Conservation (phyloP, 2,113 vertebrate genomes). For the Pitta sordida region DNA sequence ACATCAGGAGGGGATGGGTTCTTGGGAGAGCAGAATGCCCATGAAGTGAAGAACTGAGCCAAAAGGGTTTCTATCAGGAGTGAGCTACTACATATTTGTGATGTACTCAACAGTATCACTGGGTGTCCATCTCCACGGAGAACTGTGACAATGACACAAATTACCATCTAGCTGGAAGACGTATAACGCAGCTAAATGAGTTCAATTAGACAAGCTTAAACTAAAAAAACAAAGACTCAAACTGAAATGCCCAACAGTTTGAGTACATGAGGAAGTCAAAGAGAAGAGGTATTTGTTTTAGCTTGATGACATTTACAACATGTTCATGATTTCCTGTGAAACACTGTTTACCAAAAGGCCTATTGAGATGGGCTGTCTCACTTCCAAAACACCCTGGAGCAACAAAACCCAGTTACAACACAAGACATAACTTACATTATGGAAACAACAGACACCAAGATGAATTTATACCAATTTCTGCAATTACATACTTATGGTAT, state of each 20-base stretch:
- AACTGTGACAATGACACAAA: background rate
- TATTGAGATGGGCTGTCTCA: constrained; percentile 9
- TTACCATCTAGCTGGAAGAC: background rate
- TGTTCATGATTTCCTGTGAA: background rate
- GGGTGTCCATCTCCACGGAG: background rate
- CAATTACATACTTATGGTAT: background rate
- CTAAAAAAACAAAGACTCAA: background rate
- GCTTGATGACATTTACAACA: background rate
- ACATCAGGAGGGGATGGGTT: background rate
- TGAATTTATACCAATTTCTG: background rate
- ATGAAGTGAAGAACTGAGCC: background rate
- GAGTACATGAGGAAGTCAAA: background rate
- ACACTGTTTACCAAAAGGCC: constrained; percentile 41
- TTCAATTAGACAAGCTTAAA: constrained; percentile 1
- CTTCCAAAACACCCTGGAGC: constrained; percentile 43
- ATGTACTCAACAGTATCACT: background rate
- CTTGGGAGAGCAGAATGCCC: background rate
- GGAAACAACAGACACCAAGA: constrained; percentile 36
- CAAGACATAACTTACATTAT: background rate
- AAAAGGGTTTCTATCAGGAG: background rate
- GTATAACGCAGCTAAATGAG: background rate
- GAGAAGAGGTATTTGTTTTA: background rate
- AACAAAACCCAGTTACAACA: constrained; percentile 30
- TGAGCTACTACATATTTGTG: background rate
- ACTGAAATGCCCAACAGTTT: background rate